phyloP scores from a whole-genome alignment of 2,113 vertebrate genomes.

The Jaculus jaculus region DNA sequence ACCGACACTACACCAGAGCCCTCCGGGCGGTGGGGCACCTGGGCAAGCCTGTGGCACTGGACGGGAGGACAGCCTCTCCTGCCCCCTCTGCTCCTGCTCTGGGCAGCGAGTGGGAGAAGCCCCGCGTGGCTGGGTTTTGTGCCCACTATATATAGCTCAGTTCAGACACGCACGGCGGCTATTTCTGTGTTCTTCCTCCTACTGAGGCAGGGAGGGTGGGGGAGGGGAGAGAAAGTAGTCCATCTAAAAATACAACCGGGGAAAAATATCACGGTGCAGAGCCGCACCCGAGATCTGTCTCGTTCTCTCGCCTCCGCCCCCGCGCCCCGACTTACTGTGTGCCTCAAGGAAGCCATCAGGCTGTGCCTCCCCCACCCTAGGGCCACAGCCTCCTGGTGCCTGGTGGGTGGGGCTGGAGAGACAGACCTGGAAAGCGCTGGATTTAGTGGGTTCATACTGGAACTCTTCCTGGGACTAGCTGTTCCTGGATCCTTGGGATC shows the following conservation, averaged over 20 bases:
- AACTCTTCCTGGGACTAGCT: too few species aligned
- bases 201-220: constrained; percentile 74
- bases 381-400: not conserved
- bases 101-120: constrained; percentile 39
- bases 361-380: not conserved
- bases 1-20: not conserved
- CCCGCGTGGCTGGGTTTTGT: not conserved
- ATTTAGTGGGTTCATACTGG: not conserved
- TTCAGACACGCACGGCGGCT: constrained; percentile 62
- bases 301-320: constrained; percentile 55
- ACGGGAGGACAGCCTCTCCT: not conserved
- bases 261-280: constrained; percentile 46
- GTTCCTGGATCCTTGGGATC: not conserved
- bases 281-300: constrained; percentile 49
- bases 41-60: not conserved
- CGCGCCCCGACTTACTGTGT: constrained; percentile 56
- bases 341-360: not conserved
- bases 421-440: not conserved
- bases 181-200: constrained; percentile 77
- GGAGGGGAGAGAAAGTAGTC: constrained; percentile 80
- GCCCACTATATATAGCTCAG: constrained; percentile 71
- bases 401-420: not conserved
- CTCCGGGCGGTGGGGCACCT: not conserved
- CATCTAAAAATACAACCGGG: constrained; percentile 77
- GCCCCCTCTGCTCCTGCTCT: not conserved